A percentile compares a stretch with the other conserved stretches of the same genome.
These are phyloP conservation scores for Indicator indicator DNA, from an alignment of 2,113 vertebrate genomes.

Conservation along the genomic window DNA sequence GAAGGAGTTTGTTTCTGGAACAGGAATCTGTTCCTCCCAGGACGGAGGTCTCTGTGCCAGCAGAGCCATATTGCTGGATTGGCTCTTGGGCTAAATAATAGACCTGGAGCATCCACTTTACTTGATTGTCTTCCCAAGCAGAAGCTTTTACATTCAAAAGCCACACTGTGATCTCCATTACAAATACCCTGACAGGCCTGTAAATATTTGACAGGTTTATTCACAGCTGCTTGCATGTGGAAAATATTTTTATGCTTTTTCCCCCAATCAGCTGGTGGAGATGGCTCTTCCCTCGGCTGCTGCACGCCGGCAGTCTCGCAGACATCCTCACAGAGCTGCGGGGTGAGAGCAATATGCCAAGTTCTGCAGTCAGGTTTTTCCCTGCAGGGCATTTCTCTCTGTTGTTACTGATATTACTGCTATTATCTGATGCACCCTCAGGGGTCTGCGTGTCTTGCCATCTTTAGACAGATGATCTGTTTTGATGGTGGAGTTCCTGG, in stretches of 20 bases:
- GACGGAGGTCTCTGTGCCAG: neutral
- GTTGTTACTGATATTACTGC: conserved; percentile 37
- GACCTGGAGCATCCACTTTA: conserved; percentile 32
- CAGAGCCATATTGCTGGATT: neutral
- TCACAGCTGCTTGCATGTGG: conserved; percentile 53
- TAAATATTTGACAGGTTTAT: conserved; percentile 52
- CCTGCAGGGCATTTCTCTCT: conserved; percentile 46
- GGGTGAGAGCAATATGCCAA: conserved; percentile 3
- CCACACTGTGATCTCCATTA: conserved; percentile 39
- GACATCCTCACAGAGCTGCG: neutral
- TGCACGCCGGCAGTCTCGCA: neutral
- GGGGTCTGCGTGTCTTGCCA: conserved; percentile 5
- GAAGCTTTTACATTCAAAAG: conserved; percentile 37
- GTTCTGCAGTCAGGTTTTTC: conserved; percentile 27
- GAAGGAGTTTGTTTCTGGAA: neutral
- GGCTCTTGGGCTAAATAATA: neutral
- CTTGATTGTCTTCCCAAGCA: conserved; percentile 36
- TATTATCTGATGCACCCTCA: conserved; percentile 10
- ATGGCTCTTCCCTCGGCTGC: neutral
- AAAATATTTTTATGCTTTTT: conserved; percentile 33
- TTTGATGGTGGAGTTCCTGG: conserved; percentile 38
- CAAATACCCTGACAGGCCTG: conserved; percentile 46
- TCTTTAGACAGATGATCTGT: conserved; percentile 35
- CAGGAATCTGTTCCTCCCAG: neutral
- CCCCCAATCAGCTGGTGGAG: conserved; percentile 2